Percentiles rank a stretch among this genome's conserved stretches.
These are phyloP conservation scores for Kryphioiulus occultus DNA, from an alignment of 2,888 invertebrate species.

Conservation along the genomic window DNA sequence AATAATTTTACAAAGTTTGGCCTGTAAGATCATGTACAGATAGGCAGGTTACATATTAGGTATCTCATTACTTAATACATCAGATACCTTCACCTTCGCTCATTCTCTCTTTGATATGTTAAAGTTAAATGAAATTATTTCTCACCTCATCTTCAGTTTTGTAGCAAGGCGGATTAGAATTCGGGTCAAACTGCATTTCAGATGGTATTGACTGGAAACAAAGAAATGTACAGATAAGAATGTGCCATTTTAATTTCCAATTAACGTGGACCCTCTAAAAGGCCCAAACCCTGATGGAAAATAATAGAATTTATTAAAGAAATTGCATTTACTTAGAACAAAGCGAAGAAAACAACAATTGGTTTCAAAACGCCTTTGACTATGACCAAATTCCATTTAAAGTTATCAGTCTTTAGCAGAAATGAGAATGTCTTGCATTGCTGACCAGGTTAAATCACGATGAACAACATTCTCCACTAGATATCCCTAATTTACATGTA, in stretches of 20 bases:
- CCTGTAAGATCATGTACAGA: no score
- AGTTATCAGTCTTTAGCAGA: neutral
- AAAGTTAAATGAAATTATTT: neutral
- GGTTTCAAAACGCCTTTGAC: neutral
- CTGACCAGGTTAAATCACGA: neutral
- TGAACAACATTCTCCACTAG: neutral
- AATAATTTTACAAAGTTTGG: no score
- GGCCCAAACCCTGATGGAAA: no score
- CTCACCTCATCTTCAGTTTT: constrained; percentile 92
- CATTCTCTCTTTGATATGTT: neutral
- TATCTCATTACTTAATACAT: no score
- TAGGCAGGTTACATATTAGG: no score
- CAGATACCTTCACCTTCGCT: no score
- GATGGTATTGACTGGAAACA: constrained; percentile 88
- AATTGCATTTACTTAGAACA: neutral
- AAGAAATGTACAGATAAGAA: neutral
- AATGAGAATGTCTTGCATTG: neutral
- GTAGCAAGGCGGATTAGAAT: constrained; percentile 96
- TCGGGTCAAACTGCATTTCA: constrained; percentile 99
- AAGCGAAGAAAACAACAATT: neutral
- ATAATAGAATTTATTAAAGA: neutral
- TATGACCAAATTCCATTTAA: neutral
- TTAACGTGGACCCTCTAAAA: neutral
- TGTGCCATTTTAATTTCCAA: neutral
- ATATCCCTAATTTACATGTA: neutral